Evolutionary conservation across 2,797 vertebrate genomes (phyloP).

Genomic region (Cetoscarus ocellatus): DNA sequence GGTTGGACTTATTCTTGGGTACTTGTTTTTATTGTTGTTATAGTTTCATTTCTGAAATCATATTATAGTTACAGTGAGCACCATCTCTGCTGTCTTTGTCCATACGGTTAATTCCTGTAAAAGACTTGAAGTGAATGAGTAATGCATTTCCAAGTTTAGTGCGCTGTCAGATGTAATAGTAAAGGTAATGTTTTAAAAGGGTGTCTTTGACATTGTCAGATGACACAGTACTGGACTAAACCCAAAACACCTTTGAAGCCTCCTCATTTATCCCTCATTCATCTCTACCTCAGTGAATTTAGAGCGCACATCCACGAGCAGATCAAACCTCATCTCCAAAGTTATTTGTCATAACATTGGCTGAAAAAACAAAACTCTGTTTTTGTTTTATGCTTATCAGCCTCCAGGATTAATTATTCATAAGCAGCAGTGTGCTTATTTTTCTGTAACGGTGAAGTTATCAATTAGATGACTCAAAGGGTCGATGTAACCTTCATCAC

Average conservation of each 20-base stretch:
- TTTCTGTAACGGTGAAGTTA: background rate
- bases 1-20: too few relatives aligned
- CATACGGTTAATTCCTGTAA: too few relatives aligned
- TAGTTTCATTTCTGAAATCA: too few relatives aligned
- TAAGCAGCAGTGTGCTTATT: too few relatives aligned
- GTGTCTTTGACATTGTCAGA: background rate
- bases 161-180: background rate
- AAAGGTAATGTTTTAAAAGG: background rate
- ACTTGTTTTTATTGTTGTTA: too few relatives aligned
- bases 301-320: background rate
- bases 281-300: background rate
- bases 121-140: too few relatives aligned
- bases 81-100: too few relatives aligned
- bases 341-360: background rate
- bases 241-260: background rate
- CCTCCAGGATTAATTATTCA: too few relatives aligned
- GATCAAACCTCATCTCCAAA: background rate
- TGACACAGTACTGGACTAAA: background rate
- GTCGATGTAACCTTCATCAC: background rate
- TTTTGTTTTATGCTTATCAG: background rate
- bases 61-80: background rate
- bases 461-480: background rate
- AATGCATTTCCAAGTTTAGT: too few relatives aligned
- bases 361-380: background rate
- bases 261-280: background rate